Evolutionary conservation across 2,113 vertebrate genomes (phyloP), one percentile per base, ranked within the genome.

Genomic region (Muscicapa adusta): DNA sequence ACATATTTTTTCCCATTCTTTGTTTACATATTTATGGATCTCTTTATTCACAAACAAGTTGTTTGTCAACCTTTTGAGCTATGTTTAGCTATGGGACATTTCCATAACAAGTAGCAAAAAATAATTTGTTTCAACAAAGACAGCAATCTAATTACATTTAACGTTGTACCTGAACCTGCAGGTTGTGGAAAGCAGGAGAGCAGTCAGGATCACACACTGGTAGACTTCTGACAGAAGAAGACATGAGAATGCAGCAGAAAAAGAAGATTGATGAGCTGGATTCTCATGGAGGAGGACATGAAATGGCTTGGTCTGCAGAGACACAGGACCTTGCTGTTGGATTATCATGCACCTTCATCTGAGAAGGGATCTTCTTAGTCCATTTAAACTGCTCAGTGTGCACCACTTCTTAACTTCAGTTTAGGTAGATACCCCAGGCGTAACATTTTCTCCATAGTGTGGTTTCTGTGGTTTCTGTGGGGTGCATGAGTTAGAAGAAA

Each of bases 21-120:
- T 83, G 50, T 93, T 95, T 70, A 87, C 18, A 10, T 70, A 66
- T 77, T 84, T 70, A 34, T 31, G 31, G 54, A 81, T 62, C 23
- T 61, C 9, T 88, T 42, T 70, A n/a, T 70, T 88, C 38, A 83
- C 43, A 91, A 90, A 84, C 36, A 88, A 93, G 47, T 36, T 11
- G 4, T 70, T 77, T 63, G 88, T 83, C 79, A 82, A 51, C 48
- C 33, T 89, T 79, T 26, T 4, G 12, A 75, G 62, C 42, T 62
- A 33, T 54, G 61, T 53, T 89, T 91, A 93, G 20, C 57, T 84
- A 8, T 43, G 5, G 0, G 31, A 42, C 50, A 63, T 92, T 87
- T 78, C 42, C 50, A 20, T 63, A 73, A 24, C 16, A 76, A 85
- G 28, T 26, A 63, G 18, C 25, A 92, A 71, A 50, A 82, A 91